Evolutionary conservation across 53 echinoderm and acorn worm species (phyloP).

Genomic region (Actinopyga echinites): DNA sequence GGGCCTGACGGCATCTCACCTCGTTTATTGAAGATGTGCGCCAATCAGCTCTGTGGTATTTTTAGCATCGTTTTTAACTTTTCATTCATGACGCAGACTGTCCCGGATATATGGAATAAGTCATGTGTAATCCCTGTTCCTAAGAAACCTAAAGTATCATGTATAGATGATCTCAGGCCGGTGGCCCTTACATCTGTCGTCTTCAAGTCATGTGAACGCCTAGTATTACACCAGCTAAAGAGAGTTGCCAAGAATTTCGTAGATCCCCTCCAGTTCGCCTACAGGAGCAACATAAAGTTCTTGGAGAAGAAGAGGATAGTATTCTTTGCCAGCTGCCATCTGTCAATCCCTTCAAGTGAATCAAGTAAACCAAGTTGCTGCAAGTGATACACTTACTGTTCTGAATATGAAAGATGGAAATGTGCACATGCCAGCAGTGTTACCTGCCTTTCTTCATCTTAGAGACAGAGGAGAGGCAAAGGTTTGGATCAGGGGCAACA

Average conservation of each 20-base stretch:
- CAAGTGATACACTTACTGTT: too few relatives aligned
- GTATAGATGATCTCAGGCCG: conserved; percentile 31
- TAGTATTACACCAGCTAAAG: neutral
- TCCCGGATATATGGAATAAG: conserved; percentile 39
- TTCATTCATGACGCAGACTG: neutral
- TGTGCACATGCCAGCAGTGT: too few relatives aligned
- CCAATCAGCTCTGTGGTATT: conserved; percentile 15
- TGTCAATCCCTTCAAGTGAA: too few relatives aligned
- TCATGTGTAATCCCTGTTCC: conserved; percentile 43
- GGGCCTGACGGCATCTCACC: conserved; percentile 46
- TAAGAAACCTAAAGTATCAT: conserved; percentile 25
- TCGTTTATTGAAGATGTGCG: conserved; percentile 30
- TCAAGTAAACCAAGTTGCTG: too few relatives aligned
- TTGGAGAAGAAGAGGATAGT: too few relatives aligned
- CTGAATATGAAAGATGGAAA: too few relatives aligned
- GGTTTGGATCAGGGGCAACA: too few relatives aligned
- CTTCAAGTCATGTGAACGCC: neutral
- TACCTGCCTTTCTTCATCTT: too few relatives aligned
- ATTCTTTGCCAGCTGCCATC: too few relatives aligned
- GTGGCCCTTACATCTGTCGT: conserved; percentile 32
- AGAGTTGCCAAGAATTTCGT: neutral
- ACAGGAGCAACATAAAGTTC: too few relatives aligned
- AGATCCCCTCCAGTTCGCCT: too few relatives aligned
- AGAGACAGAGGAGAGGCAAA: too few relatives aligned
- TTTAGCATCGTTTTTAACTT: conserved; percentile 35